Evolutionary conservation across 2,888 invertebrate species (phyloP).

Genomic region (Nomada lathburiana): DNA sequence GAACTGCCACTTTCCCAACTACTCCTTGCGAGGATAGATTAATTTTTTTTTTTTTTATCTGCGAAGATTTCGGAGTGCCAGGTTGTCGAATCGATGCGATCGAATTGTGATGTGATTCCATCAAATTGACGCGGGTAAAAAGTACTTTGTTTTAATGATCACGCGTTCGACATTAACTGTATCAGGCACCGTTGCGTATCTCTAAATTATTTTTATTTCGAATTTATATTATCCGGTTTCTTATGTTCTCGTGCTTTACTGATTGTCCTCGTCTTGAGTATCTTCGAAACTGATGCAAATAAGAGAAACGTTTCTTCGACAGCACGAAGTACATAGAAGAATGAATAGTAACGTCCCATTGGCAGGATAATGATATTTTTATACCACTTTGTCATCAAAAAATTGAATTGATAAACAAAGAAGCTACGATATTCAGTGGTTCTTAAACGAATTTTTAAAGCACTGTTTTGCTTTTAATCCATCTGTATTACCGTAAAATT

Average conservation of each 20-base stretch:
- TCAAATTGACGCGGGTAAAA: slow-evolving; percentile 28
- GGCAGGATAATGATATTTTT: too few species aligned
- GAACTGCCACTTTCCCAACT: slow-evolving; percentile 35
- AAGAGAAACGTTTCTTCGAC: too few species aligned
- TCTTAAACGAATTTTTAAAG: too few species aligned
- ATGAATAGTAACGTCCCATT: too few species aligned
- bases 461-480: too few species aligned
- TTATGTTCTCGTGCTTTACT: not conserved
- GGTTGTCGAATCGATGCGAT: slow-evolving; percentile 30
- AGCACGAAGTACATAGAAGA: too few species aligned
- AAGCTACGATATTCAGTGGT: too few species aligned
- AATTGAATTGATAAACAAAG: too few species aligned
- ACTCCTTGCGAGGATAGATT: slow-evolving; percentile 39
- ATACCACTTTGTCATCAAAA: too few species aligned
- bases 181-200: slow-evolving; percentile 56
- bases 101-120: not conserved
- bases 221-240: slow-evolving; percentile 6
- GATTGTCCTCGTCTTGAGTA: not conserved
- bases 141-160: slow-evolving; percentile 22
- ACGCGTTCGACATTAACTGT: slow-evolving; percentile 22
- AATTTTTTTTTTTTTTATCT: not conserved
- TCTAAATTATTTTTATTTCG: slow-evolving; percentile 22
- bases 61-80: slow-evolving; percentile 60
- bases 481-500: too few species aligned
- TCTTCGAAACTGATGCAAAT: not conserved